Conservation (phyloP, 2,888 invertebrate species). For the Pandemis heparana region DNA sequence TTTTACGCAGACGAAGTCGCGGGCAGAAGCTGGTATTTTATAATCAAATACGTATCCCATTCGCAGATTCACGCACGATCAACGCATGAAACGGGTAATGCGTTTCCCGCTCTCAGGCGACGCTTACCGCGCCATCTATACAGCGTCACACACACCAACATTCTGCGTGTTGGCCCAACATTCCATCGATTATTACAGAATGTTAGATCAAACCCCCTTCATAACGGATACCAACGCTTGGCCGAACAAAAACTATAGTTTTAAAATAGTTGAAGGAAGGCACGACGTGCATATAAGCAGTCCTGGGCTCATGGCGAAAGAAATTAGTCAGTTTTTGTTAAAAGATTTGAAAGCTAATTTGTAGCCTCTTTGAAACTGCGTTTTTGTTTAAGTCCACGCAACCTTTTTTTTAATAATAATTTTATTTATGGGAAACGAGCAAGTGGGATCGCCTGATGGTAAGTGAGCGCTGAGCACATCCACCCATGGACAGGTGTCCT, state of each 20-base stretch:
- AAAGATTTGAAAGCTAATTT: constrained; percentile 49
- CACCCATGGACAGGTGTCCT: too few species aligned
- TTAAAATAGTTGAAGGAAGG: constrained; percentile 76
- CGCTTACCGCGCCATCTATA: constrained; percentile 57
- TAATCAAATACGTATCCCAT: not conserved
- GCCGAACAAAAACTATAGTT: constrained; percentile 63
- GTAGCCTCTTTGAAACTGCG: not conserved
- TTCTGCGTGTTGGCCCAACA: constrained; percentile 59
- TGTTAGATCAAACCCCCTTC: constrained; percentile 58
- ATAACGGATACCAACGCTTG: constrained; percentile 59
- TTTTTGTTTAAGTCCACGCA: too few species aligned
- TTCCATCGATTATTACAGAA: constrained; percentile 58
- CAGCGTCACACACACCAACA: constrained; percentile 57
- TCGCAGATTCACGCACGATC: constrained; percentile 68
- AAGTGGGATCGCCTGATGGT: too few species aligned
- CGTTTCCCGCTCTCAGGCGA: constrained; percentile 60
- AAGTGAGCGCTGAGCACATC: too few species aligned
- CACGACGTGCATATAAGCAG: constrained; percentile 87
- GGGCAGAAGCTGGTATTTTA: too few species aligned
- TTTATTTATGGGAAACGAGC: too few species aligned
- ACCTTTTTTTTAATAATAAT: too few species aligned
- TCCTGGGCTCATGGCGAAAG: constrained; percentile 80
- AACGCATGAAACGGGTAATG: constrained; percentile 66
- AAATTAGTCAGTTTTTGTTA: constrained; percentile 65
- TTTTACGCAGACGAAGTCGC: too few species aligned